A percentile compares a stretch with the other conserved stretches of the same genome.
Evolutionary conservation across 2,888 invertebrate species (phyloP).

Genomic region (Drosophila nr. fundita): DNA sequence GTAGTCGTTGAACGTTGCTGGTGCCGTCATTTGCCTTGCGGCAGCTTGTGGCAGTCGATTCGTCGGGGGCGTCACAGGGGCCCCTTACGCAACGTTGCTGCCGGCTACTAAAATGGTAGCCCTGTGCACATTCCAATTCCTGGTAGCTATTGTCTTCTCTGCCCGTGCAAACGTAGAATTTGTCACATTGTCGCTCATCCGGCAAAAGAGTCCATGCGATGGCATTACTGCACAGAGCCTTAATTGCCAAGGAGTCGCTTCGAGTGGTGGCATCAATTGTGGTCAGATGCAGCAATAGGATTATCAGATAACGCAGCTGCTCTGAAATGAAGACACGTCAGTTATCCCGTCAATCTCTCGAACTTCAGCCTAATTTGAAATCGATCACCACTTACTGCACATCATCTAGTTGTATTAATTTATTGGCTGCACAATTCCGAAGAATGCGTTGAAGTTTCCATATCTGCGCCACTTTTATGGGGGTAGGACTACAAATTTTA

Average conservation of each 20-base stretch:
- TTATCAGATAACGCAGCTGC: background rate
- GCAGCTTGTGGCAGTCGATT: background rate
- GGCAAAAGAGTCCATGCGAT: constrained; percentile 44
- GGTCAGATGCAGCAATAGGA: constrained; percentile 12
- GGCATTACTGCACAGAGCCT: constrained; percentile 9
- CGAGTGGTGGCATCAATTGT: background rate
- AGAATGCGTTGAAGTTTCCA: constrained; percentile 12
- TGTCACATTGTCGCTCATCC: constrained; percentile 54
- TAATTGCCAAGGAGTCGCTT: background rate
- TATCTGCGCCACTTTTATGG: constrained; percentile 29
- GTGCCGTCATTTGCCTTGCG: background rate
- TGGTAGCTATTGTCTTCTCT: constrained; percentile 20
- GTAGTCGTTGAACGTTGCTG: constrained; percentile 14
- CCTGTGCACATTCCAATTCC: constrained; percentile 5
- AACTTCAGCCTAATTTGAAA: background rate
- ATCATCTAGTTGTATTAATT: constrained; percentile 25
- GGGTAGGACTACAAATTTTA: constrained; percentile 21
- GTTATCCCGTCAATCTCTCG: background rate
- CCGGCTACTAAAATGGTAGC: constrained; percentile 12
- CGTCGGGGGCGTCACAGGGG: background rate
- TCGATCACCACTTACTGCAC: constrained; percentile 21
- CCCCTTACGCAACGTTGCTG: constrained; percentile 13
- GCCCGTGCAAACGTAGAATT: constrained; percentile 66
- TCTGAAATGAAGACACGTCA: constrained; percentile 7
- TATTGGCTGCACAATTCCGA: constrained; percentile 5